These are phyloP conservation scores for Brachionichthys hirsutus DNA, from an alignment of 2,113 vertebrate genomes.

Conservation along the genomic window DNA sequence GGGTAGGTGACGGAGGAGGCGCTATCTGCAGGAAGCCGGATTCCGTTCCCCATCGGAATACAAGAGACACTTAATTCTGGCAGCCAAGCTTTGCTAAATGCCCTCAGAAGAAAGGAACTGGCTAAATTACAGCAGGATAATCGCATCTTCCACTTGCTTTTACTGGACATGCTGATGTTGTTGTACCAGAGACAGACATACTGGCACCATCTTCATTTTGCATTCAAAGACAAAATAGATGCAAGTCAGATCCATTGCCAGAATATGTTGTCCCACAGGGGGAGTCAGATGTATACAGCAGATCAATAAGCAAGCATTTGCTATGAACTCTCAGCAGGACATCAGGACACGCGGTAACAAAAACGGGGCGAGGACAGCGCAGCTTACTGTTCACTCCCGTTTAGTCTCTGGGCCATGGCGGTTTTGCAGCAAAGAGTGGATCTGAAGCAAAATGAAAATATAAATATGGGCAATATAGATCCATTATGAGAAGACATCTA, in stretches of 20 bases:
- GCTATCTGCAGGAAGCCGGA: constrained; percentile 86
- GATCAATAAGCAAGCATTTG: constrained; percentile 24
- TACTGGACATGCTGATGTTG: constrained; percentile 4
- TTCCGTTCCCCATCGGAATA: constrained; percentile 78
- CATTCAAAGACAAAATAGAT: constrained; percentile 14
- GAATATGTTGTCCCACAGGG: constrained; percentile 17
- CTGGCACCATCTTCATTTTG: constrained; percentile 14
- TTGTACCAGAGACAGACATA: constrained; percentile 29
- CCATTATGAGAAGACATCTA: constrained; percentile 35
- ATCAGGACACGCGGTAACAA: constrained; percentile 38
- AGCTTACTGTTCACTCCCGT: constrained; percentile 43
- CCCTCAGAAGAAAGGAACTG: not conserved
- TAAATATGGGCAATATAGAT: constrained; percentile 48
- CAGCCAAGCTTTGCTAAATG: constrained; percentile 75
- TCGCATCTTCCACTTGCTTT: constrained; percentile 25
- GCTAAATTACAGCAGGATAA: constrained; percentile 32
- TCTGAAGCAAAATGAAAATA: constrained; percentile 30
- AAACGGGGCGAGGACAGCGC: constrained; percentile 42
- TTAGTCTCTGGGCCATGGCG: constrained; percentile 27
- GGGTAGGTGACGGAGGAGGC: constrained; percentile 93
- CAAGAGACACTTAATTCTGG: constrained; percentile 87
- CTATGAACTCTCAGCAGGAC: constrained; percentile 47
- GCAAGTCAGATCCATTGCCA: constrained; percentile 38
- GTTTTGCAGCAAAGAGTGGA: constrained; percentile 26
- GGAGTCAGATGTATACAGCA: constrained; percentile 30